Evolutionary conservation across 1,140 invertebrate genomes (phyloP), one percentile per base, ranked within the genome.

Genomic region (Mactra quadrangularis): DNA sequence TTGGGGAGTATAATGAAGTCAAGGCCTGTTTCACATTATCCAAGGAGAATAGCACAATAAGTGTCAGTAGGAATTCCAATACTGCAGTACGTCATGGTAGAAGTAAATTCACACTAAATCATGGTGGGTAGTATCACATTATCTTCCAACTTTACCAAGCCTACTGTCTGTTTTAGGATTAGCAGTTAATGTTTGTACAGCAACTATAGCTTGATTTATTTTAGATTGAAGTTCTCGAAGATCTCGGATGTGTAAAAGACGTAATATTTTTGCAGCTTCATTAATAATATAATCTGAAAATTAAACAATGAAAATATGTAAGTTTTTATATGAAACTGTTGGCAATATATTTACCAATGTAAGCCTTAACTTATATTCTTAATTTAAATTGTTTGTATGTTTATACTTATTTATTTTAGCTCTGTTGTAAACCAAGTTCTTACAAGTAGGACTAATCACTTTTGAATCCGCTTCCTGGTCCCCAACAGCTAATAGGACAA

Each of bases 141-240:
- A 79, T 77, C 89, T 85, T 22, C 98, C 98, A 89, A 99, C 97
- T 95, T 97, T 97, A 72, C 98, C 98, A 31, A 99, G 94, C 91
- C 95, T 96, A 2, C 97, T 98, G 91, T 99, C 98, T 88, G 98
- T 99, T 94, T 98, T 98, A 15, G 98, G 98, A 95, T 99, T 96
- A 11, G 98, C 98, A 19, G 98, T 99, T 7, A 99, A 94, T 81
- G 94, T 95, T 94, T 99, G 98, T 1, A 98, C 96, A 76, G 95
- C 94, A 2, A 99, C 98, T 90, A 99, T 96, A 3, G 96, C 95
- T 93, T 98, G 96, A 93, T 99, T 99, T 47, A 99, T 98, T 89
- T 95, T 95, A 0, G 98, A 99, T 93, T 99, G 98, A 29, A 99
- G 94, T 84, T 97, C 95, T 85, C 98, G 94, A 9, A 99, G 92